Base-by-base conservation (phyloP, 2,797 vertebrate genomes). In the Otolemur crassicaudatus region DNA sequence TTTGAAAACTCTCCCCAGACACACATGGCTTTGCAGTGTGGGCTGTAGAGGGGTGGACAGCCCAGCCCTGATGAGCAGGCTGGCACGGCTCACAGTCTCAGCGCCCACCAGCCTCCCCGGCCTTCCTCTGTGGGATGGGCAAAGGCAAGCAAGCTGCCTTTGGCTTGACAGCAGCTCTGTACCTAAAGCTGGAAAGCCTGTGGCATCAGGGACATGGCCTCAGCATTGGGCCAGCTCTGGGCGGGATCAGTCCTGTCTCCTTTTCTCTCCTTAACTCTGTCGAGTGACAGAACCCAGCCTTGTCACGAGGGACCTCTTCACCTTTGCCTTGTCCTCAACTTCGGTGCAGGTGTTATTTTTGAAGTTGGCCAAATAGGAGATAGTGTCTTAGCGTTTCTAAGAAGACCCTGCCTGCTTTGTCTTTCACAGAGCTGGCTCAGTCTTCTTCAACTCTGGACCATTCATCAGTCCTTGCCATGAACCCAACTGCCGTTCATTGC, bases 81-180 rank as follows among this genome's bases (percentile, higher is more conserved):
- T 67, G 73, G 43, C 77, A 77, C 3, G 23, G 79, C 56, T 76
- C 60, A 63, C 10, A 4, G 69, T 13, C 4, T 9, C 14, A 0
- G 20, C 13, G 29, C 23, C 70, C 3, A 1, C 8, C 1, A 0
- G 16, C 61, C 61, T 37, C 10, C 29, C 49, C 7, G 12, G 31
- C 27, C 83, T 31, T 67, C 12, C 58, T 81, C 9, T 43, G 3
- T 49, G 34, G 63, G 29, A 1, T 40, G 0, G 22, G 13, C 75
- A 70, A 25, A n/a, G 25, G 29, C 4, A 0, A 72, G 29, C 27
- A 1, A 65, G 34, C 13, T 1, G 8, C 12, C 40, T 46, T 37
- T 76, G 19, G 3, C 80, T 76, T 31, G 70, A 27, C 5, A 27
- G 13, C 60, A 72, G 25, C 34, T 46, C 37, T 49, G 11, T 12